Percentiles rank a stretch among this genome's conserved stretches.
These are phyloP conservation scores for Geothlypis trichas DNA, from an alignment of 2,113 vertebrate species.

Conservation along the genomic window DNA sequence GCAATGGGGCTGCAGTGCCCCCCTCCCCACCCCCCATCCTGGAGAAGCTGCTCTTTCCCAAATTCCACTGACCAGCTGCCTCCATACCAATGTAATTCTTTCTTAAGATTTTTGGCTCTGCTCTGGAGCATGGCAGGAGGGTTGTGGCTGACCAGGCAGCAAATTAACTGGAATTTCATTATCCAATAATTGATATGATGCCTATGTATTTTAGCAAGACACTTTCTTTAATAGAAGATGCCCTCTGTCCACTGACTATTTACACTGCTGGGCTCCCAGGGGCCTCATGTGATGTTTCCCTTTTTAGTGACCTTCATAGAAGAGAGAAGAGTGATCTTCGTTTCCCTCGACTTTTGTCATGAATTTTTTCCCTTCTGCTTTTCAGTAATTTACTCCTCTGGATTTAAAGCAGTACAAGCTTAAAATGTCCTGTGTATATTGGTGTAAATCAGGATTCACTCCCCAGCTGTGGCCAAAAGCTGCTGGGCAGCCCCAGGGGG, in stretches of 20 bases:
- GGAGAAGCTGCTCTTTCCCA: background rate
- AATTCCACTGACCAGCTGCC: background rate
- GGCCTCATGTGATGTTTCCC: background rate
- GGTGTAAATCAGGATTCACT: background rate
- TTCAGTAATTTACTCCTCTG: background rate
- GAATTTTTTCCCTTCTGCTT: background rate
- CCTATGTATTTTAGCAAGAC: background rate
- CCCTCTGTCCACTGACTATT: background rate
- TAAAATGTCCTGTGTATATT: background rate
- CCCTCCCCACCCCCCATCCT: background rate
- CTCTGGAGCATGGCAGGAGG: background rate
- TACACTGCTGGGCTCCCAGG: background rate
- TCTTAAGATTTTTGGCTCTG: background rate
- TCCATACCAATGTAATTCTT: background rate
- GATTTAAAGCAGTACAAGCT: background rate
- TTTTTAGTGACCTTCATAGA: conserved; percentile 6
- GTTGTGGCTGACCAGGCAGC: conserved; percentile 21
- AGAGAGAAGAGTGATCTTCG: background rate
- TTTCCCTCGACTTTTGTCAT: background rate
- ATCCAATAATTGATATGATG: conserved; percentile 14
- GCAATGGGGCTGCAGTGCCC: background rate
- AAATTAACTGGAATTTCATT: conserved; percentile 51
- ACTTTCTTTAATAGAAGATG: conserved; percentile 24
- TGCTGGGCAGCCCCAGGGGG: background rate
- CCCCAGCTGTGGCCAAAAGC: background rate